Evolutionary conservation across 2,888 invertebrate species (phyloP).

Genomic region (Ecdyonurus torrentis): DNA sequence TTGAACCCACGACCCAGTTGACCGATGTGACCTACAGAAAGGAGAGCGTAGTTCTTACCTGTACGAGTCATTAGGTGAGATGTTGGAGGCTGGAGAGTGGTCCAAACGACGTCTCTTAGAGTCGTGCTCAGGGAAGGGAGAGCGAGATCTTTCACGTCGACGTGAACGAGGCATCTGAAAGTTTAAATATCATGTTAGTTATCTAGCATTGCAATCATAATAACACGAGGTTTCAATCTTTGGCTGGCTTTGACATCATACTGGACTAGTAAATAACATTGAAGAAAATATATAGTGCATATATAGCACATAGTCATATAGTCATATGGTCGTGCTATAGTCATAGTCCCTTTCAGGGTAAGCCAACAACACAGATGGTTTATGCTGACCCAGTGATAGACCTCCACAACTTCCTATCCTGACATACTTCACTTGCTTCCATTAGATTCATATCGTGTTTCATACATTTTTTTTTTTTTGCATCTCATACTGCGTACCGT

Average conservation of each 20-base stretch:
- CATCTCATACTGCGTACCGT: too few species aligned
- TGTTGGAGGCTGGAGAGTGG: neutral
- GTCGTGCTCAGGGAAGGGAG: neutral
- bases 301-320: too few species aligned
- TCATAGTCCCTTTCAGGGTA: too few species aligned
- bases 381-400: too few species aligned
- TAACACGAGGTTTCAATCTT: neutral
- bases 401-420: too few species aligned
- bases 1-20: neutral
- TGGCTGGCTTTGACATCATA: neutral
- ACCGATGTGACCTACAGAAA: neutral
- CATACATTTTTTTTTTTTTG: too few species aligned
- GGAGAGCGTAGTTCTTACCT: neutral
- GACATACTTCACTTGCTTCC: too few species aligned
- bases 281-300: too few species aligned
- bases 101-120: neutral
- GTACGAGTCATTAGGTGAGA: neutral
- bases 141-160: neutral
- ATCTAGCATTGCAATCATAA: neutral
- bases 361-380: too few species aligned
- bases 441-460: too few species aligned
- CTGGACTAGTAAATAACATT: neutral
- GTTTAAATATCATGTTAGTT: neutral
- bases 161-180: slow-evolving; percentile 5
- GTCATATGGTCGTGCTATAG: too few species aligned